These are phyloP conservation scores for Chrysomela aeneicollis DNA, from an alignment of 2,888 invertebrate genomes.

Conservation along the genomic window DNA sequence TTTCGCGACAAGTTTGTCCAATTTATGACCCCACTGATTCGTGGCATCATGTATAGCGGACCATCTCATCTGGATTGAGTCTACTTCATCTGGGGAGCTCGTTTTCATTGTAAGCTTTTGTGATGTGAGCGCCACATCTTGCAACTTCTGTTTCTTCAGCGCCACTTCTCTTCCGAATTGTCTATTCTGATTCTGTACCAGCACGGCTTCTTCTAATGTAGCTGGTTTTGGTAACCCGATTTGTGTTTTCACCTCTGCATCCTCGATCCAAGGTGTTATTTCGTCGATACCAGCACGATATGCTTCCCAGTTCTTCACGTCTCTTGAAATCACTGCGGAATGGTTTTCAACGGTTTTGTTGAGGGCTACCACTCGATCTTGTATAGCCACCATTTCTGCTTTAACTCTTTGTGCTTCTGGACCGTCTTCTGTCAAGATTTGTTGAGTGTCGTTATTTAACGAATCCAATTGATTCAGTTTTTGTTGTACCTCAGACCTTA, in stretches of 20 bases:
- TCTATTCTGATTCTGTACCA: slow-evolving; percentile 75
- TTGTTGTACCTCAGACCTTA: slow-evolving; percentile 79
- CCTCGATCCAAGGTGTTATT: slow-evolving; percentile 88
- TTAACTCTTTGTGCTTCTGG: slow-evolving; percentile 78
- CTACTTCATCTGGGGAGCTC: slow-evolving; percentile 83
- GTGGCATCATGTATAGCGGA: slow-evolving; percentile 83
- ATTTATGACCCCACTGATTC: slow-evolving; percentile 78
- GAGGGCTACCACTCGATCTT: slow-evolving; percentile 78
- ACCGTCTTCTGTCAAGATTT: slow-evolving; percentile 71
- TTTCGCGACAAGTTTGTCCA: slow-evolving; percentile 79
- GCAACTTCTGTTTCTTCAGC: slow-evolving; percentile 76
- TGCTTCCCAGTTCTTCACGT: slow-evolving; percentile 84
- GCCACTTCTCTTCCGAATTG: slow-evolving; percentile 81
- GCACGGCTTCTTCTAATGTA: slow-evolving; percentile 81
- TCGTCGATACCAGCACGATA: slow-evolving; percentile 82
- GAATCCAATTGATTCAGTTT: slow-evolving; percentile 77
- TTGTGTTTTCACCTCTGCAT: slow-evolving; percentile 83
- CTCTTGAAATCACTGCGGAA: slow-evolving; percentile 77
- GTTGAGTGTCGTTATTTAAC: slow-evolving; percentile 75
- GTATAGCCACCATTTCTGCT: slow-evolving; percentile 77
- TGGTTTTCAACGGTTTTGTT: slow-evolving; percentile 80
- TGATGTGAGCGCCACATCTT: slow-evolving; percentile 76
- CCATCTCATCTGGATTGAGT: slow-evolving; percentile 84
- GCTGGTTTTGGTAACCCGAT: slow-evolving; percentile 77
- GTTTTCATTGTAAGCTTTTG: slow-evolving; percentile 79